phyloP scores from a whole-genome alignment of 1,140 invertebrate species.

The Nasonia vitripennis region DNA sequence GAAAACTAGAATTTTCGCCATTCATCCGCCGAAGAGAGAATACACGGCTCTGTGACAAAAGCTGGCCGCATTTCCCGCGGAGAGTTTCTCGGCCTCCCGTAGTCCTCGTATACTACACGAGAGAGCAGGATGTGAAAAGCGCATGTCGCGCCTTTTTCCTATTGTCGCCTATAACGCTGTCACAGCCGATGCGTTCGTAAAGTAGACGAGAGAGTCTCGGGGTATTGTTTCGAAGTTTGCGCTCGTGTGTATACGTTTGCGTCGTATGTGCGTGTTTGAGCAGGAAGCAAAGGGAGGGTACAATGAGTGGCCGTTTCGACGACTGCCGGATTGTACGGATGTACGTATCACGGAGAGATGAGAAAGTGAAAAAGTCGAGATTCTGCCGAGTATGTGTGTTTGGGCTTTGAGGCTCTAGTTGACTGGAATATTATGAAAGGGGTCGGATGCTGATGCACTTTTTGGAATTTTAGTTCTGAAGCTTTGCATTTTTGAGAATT shows the following conservation, averaged over 20 bases:
- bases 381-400: not conserved
- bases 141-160: not conserved
- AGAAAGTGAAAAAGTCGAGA: not conserved
- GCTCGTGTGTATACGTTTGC: not conserved
- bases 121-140: not conserved
- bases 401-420: too few species aligned
- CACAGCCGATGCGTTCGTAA: not conserved
- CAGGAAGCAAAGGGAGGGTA: not conserved
- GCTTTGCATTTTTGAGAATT: too few species aligned
- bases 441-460: too few species aligned
- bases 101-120: not conserved
- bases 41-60: not conserved
- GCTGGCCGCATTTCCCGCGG: not conserved
- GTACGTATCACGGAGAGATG: not conserved
- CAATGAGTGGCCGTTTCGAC: not conserved
- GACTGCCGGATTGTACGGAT: not conserved
- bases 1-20: constrained; percentile 23
- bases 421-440: too few species aligned
- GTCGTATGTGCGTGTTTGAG: not conserved
- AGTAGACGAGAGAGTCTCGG: not conserved
- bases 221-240: constrained; percentile 15
- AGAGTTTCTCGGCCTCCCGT: not conserved
- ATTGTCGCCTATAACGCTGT: not conserved
- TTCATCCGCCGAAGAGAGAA: not conserved
- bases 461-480: too few species aligned